Percentiles rank a stretch among this genome's conserved stretches.
These are phyloP conservation scores for Tetraneura akinire DNA, from an alignment of 1,140 invertebrate species.

Conservation along the genomic window DNA sequence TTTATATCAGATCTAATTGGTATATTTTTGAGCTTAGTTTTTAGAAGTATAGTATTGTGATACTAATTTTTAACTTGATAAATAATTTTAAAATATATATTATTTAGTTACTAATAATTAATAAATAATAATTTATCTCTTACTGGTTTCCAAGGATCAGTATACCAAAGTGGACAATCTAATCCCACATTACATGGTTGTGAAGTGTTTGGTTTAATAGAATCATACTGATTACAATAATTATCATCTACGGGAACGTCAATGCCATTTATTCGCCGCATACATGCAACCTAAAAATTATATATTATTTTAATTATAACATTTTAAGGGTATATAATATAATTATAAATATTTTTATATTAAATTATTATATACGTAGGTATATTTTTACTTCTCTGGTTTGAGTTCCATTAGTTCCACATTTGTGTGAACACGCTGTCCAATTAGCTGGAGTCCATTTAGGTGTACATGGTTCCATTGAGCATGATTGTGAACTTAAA, in stretches of 20 bases:
- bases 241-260: conserved; percentile 67
- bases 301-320: too few species aligned
- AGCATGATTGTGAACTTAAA: conserved; percentile 70
- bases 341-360: too few species aligned
- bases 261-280: conserved; percentile 16
- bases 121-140: too few species aligned
- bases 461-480: conserved; percentile 76
- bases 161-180: conserved; percentile 80
- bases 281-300: conserved; percentile 25
- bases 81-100: too few species aligned
- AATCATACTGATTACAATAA: conserved; percentile 69
- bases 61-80: too few species aligned
- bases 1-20: too few species aligned
- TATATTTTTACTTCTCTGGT: conserved; percentile 62
- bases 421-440: conserved; percentile 79
- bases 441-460: conserved; percentile 80
- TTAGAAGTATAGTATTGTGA: too few species aligned
- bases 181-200: conserved; percentile 76
- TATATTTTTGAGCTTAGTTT: too few species aligned
- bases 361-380: background rate
- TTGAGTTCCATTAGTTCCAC: conserved; percentile 74
- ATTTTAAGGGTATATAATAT: too few species aligned
- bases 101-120: too few species aligned
- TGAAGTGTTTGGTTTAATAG: conserved; percentile 70
- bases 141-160: conserved; percentile 83